phyloP scores from a whole-genome alignment of 2,797 vertebrate species.

The Acanthiza pusilla region DNA sequence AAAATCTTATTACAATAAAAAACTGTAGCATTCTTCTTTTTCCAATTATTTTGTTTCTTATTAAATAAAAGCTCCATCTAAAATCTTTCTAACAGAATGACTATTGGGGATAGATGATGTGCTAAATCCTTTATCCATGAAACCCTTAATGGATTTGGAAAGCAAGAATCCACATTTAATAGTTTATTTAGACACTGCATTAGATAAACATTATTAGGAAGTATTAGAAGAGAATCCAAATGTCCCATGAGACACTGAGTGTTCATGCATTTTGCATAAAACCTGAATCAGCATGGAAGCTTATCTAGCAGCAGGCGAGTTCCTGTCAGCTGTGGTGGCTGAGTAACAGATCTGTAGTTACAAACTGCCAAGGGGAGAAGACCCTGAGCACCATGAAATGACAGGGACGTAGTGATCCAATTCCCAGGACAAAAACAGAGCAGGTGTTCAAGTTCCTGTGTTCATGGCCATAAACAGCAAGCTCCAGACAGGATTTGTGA shows the following conservation, averaged over 20 bases:
- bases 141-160: slow-evolving; percentile 3
- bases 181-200: slow-evolving; percentile 23
- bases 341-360: background rate
- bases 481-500: background rate
- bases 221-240: slow-evolving; percentile 17
- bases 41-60: background rate
- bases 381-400: background rate
- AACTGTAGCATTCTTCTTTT: background rate
- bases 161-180: slow-evolving; percentile 6
- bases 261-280: slow-evolving; percentile 30
- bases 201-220: slow-evolving; percentile 19
- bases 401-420: background rate
- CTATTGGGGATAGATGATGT: background rate
- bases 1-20: background rate
- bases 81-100: background rate
- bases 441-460: background rate
- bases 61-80: background rate
- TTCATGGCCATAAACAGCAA: background rate
- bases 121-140: background rate
- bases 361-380: background rate
- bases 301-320: background rate
- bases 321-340: background rate
- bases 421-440: background rate
- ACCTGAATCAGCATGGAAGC: background rate
- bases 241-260: background rate